Conservation (phyloP, 2,113 vertebrate genomes). For the Australoheros scitulus region DNA sequence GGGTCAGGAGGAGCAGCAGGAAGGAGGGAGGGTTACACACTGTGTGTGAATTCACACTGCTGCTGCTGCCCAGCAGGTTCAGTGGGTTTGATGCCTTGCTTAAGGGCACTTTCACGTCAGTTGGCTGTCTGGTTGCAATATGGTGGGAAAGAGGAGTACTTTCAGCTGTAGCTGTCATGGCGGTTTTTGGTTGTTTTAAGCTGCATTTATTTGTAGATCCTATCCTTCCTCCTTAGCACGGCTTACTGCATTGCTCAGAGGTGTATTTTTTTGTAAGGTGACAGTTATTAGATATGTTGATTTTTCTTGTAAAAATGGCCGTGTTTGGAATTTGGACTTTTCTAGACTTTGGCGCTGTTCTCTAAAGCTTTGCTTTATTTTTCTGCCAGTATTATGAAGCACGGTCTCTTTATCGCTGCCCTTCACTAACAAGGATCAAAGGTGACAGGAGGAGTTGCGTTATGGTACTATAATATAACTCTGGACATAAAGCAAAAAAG, state of each 20-base stretch:
- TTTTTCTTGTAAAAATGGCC: background rate
- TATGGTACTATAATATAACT: background rate
- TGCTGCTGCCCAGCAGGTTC: slow-evolving; percentile 48
- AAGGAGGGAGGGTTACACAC: slow-evolving; percentile 41
- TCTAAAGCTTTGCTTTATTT: background rate
- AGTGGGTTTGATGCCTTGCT: slow-evolving; percentile 63
- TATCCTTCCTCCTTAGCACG: background rate
- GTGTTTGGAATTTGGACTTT: background rate
- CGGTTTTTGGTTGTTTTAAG: background rate
- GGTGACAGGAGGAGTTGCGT: background rate
- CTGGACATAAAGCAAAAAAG: background rate
- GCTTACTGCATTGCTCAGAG: background rate
- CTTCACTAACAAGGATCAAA: background rate
- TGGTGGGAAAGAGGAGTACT: background rate
- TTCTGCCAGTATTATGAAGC: background rate
- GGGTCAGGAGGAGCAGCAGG: slow-evolving; percentile 49
- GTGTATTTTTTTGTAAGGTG: background rate
- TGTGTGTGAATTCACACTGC: slow-evolving; percentile 41
- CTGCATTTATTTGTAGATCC: background rate
- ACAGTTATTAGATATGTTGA: background rate
- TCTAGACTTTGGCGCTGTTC: background rate
- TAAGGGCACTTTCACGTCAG: slow-evolving; percentile 30
- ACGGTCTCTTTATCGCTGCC: background rate
- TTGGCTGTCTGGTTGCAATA: background rate
- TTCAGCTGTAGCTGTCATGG: background rate